Evolutionary conservation across 2,797 vertebrate species (phyloP).

Genomic region (Glyptemys insculpta): DNA sequence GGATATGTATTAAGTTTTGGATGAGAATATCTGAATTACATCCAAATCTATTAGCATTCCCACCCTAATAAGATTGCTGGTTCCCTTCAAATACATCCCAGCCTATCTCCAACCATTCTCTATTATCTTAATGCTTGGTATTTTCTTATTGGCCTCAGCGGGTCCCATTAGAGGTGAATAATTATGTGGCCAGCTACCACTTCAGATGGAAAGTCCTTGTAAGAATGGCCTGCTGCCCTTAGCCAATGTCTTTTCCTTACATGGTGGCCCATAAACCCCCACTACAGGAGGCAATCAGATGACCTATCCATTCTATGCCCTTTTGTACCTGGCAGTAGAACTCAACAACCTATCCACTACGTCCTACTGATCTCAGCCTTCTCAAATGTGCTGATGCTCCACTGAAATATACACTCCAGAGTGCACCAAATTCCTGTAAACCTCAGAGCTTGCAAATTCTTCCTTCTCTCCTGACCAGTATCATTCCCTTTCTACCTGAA

Average conservation of each 20-base stretch:
- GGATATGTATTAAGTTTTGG: not conserved
- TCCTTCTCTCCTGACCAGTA: not conserved
- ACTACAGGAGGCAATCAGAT: slow-evolving; percentile 23
- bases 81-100: not conserved
- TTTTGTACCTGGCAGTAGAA: slow-evolving; percentile 8
- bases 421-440: not conserved
- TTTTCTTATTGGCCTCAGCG: not conserved
- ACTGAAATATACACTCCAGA: not conserved
- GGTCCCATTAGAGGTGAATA: not conserved
- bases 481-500: not conserved
- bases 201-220: slow-evolving; percentile 1
- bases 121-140: not conserved
- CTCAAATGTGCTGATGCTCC: not conserved
- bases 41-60: not conserved
- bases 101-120: not conserved
- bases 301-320: slow-evolving; percentile 6
- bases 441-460: not conserved
- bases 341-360: not conserved
- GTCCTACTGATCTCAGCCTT: not conserved
- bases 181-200: not conserved
- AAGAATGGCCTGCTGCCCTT: not conserved
- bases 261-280: not conserved
- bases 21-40: not conserved
- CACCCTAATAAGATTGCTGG: not conserved
- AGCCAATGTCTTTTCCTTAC: not conserved